Percentiles rank a stretch among this genome's conserved stretches.
Conservation (phyloP, 1,140 invertebrate species). For the Drusus annulatus region DNA sequence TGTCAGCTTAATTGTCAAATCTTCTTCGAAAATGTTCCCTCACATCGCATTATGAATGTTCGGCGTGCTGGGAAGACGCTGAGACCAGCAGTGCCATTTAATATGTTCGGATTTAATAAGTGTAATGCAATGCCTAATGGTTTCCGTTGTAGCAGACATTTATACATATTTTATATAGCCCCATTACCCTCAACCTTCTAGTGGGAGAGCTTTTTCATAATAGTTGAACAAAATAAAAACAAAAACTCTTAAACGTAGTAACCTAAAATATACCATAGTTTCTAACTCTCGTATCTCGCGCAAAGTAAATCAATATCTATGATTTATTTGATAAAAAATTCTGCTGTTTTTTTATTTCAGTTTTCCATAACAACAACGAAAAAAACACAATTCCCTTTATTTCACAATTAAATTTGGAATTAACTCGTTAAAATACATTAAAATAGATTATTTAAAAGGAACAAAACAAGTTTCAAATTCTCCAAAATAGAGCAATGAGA, state of each 20-base stretch:
- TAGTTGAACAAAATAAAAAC: too few relatives aligned
- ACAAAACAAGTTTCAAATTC: too few relatives aligned
- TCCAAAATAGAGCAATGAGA: too few relatives aligned
- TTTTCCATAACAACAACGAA: too few relatives aligned
- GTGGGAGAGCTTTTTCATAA: not conserved
- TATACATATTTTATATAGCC: constrained; percentile 2
- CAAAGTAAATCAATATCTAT: too few relatives aligned
- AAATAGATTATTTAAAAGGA: too few relatives aligned
- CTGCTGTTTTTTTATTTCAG: not conserved
- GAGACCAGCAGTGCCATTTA: not conserved
- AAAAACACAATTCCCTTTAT: too few relatives aligned
- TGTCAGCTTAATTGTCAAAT: constrained; percentile 1
- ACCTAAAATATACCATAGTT: not conserved
- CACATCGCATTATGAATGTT: not conserved
- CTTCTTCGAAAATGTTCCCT: not conserved
- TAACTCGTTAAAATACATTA: too few relatives aligned
- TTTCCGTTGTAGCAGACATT: constrained; percentile 3
- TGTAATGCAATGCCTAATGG: constrained; percentile 8
- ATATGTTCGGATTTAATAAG: constrained; percentile 12
- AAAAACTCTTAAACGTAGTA: not conserved
- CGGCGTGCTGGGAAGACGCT: not conserved
- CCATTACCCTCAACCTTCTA: constrained; percentile 3
- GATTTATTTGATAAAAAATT: too few relatives aligned
- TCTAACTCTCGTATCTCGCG: too few relatives aligned
- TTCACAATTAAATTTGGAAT: too few relatives aligned